Percentiles rank a stretch among this genome's conserved stretches.
These are phyloP conservation scores for Tolypeutes matacus DNA, from an alignment of 2,797 vertebrate species.

Conservation along the genomic window DNA sequence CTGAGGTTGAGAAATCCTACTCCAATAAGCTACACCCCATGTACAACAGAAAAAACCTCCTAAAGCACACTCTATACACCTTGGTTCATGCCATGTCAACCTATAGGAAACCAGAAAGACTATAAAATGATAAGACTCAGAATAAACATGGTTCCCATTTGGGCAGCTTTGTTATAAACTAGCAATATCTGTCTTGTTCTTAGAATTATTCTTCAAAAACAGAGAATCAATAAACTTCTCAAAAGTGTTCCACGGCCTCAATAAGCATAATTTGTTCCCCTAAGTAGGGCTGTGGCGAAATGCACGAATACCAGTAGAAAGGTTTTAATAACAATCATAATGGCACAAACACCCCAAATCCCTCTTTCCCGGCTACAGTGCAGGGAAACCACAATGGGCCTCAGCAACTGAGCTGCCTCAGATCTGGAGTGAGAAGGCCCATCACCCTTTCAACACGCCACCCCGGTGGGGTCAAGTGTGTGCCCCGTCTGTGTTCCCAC, in stretches of 20 bases:
- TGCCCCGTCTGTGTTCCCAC: neutral
- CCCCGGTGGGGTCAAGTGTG: neutral
- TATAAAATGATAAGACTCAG: neutral
- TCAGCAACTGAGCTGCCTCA: neutral
- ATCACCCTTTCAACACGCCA: neutral
- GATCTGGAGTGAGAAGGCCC: neutral
- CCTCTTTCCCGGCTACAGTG: neutral
- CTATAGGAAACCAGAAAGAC: neutral
- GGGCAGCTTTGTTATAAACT: neutral
- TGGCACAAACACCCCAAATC: neutral
- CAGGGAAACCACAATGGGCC: neutral
- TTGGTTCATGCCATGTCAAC: neutral
- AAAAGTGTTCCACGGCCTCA: neutral
- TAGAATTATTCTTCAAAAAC: constrained; percentile 43
- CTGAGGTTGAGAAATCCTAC: constrained; percentile 8
- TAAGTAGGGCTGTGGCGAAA: neutral
- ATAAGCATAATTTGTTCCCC: neutral
- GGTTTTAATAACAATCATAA: neutral
- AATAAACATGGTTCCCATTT: constrained; percentile 22
- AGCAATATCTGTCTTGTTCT: neutral
- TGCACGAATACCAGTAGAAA: neutral
- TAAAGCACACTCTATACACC: neutral
- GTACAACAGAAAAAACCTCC: constrained; percentile 10
- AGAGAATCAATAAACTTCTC: constrained; percentile 15
- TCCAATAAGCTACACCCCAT: neutral